Conservation (phyloP, 2,888 invertebrate species). For the Aleiodes leptofemur region DNA sequence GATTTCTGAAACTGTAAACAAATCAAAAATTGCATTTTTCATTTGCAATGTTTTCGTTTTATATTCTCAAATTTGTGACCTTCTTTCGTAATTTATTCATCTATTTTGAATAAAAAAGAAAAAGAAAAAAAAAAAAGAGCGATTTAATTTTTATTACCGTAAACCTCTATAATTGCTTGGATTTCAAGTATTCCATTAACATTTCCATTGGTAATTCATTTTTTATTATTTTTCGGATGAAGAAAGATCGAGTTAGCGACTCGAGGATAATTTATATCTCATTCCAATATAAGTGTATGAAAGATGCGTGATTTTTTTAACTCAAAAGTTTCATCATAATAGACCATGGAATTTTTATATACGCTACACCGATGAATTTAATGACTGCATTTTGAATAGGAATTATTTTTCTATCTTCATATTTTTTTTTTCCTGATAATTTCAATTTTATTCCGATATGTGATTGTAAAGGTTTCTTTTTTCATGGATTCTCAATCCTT, state of each 20-base stretch:
- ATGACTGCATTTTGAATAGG: conserved; percentile 41
- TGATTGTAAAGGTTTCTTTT: neutral
- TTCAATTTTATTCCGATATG: neutral
- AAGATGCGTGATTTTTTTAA: conserved; percentile 27
- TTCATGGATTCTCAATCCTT: no score
- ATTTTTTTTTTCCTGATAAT: neutral
- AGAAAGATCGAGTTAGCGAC: conserved; percentile 35
- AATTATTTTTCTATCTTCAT: conserved; percentile 43
- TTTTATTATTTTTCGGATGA: neutral
- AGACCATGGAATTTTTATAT: conserved; percentile 52
- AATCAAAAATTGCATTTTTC: no score
- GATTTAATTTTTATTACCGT: no score
- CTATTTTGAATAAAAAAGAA: no score
- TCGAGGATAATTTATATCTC: conserved; percentile 41
- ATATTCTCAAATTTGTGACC: no score
- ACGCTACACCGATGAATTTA: conserved; percentile 52
- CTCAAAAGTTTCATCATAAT: conserved; percentile 39
- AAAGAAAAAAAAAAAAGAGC: no score
- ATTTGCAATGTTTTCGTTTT: no score
- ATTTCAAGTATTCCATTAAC: neutral
- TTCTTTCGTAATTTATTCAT: no score
- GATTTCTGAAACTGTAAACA: no score
- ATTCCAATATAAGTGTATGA: neutral
- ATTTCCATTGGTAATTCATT: neutral
- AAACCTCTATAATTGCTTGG: no score